These are phyloP conservation scores for Stictonetta naevosa DNA, from an alignment of 2,113 vertebrate species.

Conservation along the genomic window DNA sequence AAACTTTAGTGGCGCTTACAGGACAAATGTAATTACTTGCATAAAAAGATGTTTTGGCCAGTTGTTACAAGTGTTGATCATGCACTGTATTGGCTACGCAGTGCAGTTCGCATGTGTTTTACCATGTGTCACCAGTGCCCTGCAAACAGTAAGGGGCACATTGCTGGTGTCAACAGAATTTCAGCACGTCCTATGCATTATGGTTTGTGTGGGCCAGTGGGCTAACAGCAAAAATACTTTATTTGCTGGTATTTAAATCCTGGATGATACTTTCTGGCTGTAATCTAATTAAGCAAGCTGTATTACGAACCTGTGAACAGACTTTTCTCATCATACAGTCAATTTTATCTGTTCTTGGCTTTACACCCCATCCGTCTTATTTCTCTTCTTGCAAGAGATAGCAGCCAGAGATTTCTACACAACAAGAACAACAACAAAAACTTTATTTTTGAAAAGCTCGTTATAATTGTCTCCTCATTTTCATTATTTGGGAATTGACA, in stretches of 20 bases:
- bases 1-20: background rate
- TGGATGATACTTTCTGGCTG: background rate
- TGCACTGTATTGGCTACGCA: rapidly evolving
- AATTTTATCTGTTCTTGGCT: background rate
- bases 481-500: background rate
- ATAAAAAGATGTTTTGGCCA: rapidly evolving
- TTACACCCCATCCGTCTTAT: background rate
- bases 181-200: rapidly evolving
- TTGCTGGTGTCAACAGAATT: rapidly evolving
- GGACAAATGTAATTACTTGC: background rate
- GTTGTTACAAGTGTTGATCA: rapidly evolving
- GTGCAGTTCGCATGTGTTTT: rapidly evolving
- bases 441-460: background rate
- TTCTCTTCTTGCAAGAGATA: background rate
- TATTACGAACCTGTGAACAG: background rate
- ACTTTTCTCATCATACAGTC: background rate
- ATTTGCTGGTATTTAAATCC: background rate
- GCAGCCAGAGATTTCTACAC: background rate
- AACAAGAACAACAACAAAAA: background rate
- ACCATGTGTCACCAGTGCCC: rapidly evolving
- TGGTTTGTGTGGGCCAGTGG: rapidly evolving
- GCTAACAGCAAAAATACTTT: background rate
- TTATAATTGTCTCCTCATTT: background rate
- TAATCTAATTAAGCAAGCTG: background rate
- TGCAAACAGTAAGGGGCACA: rapidly evolving